Percentiles rank a stretch among this genome's conserved stretches.
Conservation (phyloP, 1,140 invertebrate genomes). For the Teleogryllus occipitalis region DNA sequence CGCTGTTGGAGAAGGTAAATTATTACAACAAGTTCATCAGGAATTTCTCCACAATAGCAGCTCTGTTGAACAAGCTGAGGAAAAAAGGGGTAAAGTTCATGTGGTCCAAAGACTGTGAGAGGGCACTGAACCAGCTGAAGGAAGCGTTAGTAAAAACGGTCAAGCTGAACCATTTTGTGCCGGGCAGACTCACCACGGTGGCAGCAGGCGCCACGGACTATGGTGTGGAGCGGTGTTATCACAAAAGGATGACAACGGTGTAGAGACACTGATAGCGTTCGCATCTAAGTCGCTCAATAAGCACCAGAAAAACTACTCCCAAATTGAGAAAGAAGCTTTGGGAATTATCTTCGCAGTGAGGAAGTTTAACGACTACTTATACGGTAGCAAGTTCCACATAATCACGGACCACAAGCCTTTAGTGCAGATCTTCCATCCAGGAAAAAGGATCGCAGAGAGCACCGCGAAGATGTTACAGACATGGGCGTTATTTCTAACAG, state of each 20-base stretch:
- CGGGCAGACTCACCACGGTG: constrained; percentile 25
- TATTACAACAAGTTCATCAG: too few species aligned
- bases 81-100: too few species aligned
- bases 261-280: constrained; percentile 36
- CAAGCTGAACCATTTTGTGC: too few species aligned
- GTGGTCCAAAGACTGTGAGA: too few species aligned
- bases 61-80: constrained; percentile 27
- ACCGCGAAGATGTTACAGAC: neutral
- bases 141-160: constrained; percentile 28
- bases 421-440: constrained; percentile 14
- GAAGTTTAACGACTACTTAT: constrained; percentile 45
- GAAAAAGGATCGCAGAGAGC: constrained; percentile 34
- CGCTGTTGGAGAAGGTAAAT: too few species aligned
- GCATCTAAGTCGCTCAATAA: constrained; percentile 37
- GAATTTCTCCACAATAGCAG: too few species aligned
- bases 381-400: constrained; percentile 40
- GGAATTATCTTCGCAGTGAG: constrained; percentile 42
- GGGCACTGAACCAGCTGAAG: constrained; percentile 26
- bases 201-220: constrained; percentile 34
- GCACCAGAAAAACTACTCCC: constrained; percentile 40
- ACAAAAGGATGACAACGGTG: constrained; percentile 28
- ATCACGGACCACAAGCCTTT: constrained; percentile 44
- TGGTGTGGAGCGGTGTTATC: constrained; percentile 27
- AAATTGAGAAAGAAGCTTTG: constrained; percentile 45
- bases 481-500: too few species aligned